A percentile compares a stretch with the other conserved stretches of the same genome.
These are phyloP conservation scores for Lamprotornis superbus DNA, from an alignment of 2,113 vertebrate species.

Conservation along the genomic window DNA sequence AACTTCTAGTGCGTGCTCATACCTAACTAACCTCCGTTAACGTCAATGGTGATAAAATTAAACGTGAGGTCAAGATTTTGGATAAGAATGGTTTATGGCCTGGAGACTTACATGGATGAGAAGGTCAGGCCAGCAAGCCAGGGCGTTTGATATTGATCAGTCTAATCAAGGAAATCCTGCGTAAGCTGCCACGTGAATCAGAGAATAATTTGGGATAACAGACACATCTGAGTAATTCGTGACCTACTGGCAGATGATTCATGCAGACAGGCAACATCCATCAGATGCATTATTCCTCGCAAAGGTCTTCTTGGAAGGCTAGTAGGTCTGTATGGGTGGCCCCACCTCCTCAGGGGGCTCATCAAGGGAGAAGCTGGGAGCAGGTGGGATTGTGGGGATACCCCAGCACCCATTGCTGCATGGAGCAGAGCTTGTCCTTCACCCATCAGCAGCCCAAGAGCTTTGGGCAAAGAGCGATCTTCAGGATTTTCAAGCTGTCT, in stretches of 20 bases:
- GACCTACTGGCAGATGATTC: slow-evolving; percentile 34
- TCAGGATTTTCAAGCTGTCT: background rate
- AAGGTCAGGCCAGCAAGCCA: background rate
- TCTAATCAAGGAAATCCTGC: slow-evolving; percentile 56
- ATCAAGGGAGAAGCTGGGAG: background rate
- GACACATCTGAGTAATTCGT: slow-evolving; percentile 54
- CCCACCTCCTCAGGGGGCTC: background rate
- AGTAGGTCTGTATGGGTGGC: background rate
- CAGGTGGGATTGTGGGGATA: background rate
- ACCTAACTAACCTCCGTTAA: slow-evolving; percentile 9
- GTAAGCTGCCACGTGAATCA: slow-evolving; percentile 50
- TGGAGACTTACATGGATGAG: background rate
- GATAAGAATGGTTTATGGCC: slow-evolving; percentile 37
- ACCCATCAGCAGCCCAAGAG: background rate
- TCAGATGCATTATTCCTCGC: background rate
- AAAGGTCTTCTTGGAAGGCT: background rate
- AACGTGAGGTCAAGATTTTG: slow-evolving; percentile 51
- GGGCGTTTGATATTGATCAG: background rate
- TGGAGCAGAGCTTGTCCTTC: background rate
- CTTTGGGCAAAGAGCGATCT: background rate
- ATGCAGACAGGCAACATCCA: background rate
- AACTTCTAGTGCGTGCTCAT: background rate
- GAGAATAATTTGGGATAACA: slow-evolving; percentile 38
- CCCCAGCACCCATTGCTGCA: background rate
- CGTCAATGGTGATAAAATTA: slow-evolving; percentile 40